Conservation (phyloP, 1,140 invertebrate species). For the Protaetia brevitarsis region DNA sequence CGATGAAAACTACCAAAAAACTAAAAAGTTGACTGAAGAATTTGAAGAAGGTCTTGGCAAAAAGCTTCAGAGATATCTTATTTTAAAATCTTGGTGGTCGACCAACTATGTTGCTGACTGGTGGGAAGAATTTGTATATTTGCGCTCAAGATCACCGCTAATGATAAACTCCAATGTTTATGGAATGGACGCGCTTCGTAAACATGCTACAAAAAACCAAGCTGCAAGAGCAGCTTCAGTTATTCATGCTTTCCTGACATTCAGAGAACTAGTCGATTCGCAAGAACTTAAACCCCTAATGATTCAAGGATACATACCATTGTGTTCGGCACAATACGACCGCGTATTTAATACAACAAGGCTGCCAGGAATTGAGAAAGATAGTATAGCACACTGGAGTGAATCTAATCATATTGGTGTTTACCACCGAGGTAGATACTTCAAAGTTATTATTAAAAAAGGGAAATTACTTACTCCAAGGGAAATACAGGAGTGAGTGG, state of each 20-base stretch:
- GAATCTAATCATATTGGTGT: slow-evolving; percentile 94
- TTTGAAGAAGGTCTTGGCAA: slow-evolving; percentile 88
- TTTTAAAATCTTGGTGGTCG: slow-evolving; percentile 94
- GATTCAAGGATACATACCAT: slow-evolving; percentile 86
- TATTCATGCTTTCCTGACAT: slow-evolving; percentile 79
- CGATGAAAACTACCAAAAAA: slow-evolving; percentile 78
- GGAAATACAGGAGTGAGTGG: slow-evolving; percentile 81
- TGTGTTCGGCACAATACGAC: slow-evolving; percentile 98
- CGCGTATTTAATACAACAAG: slow-evolving; percentile 94
- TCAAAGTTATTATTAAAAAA: slow-evolving; percentile 89
- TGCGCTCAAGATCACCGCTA: slow-evolving; percentile 87
- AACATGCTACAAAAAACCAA: slow-evolving; percentile 78
- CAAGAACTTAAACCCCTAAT: slow-evolving; percentile 91
- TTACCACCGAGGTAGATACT: slow-evolving; percentile 90
- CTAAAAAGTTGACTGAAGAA: slow-evolving; percentile 82
- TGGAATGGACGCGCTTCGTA: slow-evolving; percentile 86
- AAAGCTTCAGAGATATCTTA: slow-evolving; percentile 90
- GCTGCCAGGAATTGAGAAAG: slow-evolving; percentile 89
- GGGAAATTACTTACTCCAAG: slow-evolving; percentile 77
- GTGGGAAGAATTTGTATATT: slow-evolving; percentile 99
- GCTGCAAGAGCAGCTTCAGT: slow-evolving; percentile 88
- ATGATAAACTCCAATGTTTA: slow-evolving; percentile 99
- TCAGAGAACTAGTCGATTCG: slow-evolving; percentile 83
- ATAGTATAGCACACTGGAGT: slow-evolving; percentile 81
- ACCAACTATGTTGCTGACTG: slow-evolving; percentile 96